A percentile compares a stretch with the other conserved stretches of the same genome.
Evolutionary conservation across 2,113 vertebrate species (phyloP).

Genomic region (Lethenteron camtschaticum): DNA sequence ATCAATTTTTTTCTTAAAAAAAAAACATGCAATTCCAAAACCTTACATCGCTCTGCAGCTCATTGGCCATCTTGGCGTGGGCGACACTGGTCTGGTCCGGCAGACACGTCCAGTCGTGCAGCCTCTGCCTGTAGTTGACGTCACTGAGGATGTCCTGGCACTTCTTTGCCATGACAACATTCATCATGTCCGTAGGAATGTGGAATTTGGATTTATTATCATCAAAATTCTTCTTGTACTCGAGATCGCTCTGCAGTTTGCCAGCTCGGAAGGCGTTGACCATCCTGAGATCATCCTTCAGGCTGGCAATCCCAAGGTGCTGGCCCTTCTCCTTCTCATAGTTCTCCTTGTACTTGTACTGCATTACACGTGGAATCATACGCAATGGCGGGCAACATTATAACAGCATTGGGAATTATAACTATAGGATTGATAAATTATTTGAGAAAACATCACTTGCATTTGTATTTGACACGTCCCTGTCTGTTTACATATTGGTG

Average conservation of each 20-base stretch:
- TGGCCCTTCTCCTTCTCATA: conserved; percentile 88
- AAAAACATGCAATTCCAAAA: neutral
- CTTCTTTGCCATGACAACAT: conserved; percentile 51
- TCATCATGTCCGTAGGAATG: conserved; percentile 66
- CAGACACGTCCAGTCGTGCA: conserved; percentile 81
- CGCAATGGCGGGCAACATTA: too few relatives aligned
- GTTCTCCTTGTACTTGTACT: conserved; percentile 36
- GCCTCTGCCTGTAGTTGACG: conserved; percentile 52
- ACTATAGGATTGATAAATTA: too few relatives aligned
- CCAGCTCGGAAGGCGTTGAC: conserved; percentile 66
- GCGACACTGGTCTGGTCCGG: conserved; percentile 58
- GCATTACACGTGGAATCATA: neutral
- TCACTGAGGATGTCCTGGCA: conserved; percentile 62
- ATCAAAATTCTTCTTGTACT: conserved; percentile 86
- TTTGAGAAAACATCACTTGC: too few relatives aligned
- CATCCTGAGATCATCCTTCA: conserved; percentile 66
- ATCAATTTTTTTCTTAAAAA: too few relatives aligned
- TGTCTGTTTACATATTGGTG: too few relatives aligned
- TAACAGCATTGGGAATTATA: too few relatives aligned
- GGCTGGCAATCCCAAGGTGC: conserved; percentile 48
- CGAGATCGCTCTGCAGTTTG: conserved; percentile 68
- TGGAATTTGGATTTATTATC: conserved; percentile 71
- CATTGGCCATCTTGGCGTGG: conserved; percentile 63
- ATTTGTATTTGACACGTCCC: too few relatives aligned
- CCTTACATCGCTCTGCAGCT: conserved; percentile 85